Conservation (phyloP, 2,888 invertebrate genomes). For the Aelia acuminata region DNA sequence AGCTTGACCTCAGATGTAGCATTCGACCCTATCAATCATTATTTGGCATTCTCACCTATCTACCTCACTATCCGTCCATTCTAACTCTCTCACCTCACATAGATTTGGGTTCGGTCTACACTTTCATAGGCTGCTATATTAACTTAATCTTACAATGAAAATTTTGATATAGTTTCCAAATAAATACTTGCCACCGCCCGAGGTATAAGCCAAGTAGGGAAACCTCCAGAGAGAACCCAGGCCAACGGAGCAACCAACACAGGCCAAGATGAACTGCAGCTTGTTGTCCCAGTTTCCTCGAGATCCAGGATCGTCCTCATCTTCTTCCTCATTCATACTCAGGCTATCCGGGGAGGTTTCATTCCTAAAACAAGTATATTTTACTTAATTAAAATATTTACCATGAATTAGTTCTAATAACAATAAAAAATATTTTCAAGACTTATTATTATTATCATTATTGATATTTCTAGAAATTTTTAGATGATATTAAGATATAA, state of each 20-base stretch:
- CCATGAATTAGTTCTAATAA: neutral
- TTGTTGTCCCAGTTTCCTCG: slow-evolving; percentile 88
- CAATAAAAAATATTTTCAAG: neutral
- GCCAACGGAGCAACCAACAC: slow-evolving; percentile 90
- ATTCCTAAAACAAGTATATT: neutral
- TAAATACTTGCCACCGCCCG: slow-evolving; percentile 81
- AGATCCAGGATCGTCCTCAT: slow-evolving; percentile 56
- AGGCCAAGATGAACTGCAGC: slow-evolving; percentile 89
- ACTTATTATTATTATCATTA: too few relatives aligned
- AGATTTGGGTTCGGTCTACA: too few relatives aligned
- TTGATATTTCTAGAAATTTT: too few relatives aligned
- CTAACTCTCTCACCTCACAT: too few relatives aligned
- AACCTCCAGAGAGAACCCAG: slow-evolving; percentile 93
- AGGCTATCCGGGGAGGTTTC: slow-evolving; percentile 38
- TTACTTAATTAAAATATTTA: neutral
- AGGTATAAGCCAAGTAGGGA: slow-evolving; percentile 92
- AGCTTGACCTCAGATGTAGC: too few relatives aligned
- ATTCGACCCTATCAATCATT: too few relatives aligned
- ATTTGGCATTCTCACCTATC: too few relatives aligned
- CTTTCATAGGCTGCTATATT: too few relatives aligned
- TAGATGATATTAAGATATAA: too few relatives aligned
- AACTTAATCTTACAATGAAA: too few relatives aligned
- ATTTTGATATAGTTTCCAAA: neutral
- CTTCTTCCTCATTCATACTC: slow-evolving; percentile 61
- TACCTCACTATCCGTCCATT: too few relatives aligned